phyloP scores from a whole-genome alignment of 2,888 invertebrate species.

The Diadegma fenestrale region DNA sequence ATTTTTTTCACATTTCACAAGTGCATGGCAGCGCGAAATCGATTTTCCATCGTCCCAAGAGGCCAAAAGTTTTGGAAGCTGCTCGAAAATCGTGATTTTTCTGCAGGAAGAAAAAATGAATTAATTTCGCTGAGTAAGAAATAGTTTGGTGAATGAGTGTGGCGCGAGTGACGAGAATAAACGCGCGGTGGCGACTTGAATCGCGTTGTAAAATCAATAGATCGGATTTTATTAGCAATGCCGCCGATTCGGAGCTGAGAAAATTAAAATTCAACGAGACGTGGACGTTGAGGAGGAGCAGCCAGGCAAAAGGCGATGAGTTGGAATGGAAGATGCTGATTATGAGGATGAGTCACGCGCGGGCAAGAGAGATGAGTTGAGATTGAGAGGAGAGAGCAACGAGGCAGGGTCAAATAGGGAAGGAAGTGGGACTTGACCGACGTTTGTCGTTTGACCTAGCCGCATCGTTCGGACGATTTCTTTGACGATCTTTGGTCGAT shows the following conservation, averaged over 20 bases:
- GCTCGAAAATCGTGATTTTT: too few relatives aligned
- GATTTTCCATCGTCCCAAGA: too few relatives aligned
- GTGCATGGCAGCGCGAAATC: too few relatives aligned
- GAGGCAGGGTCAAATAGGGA: conserved; percentile 80
- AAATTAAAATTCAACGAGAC: conserved; percentile 31
- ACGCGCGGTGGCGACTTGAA: background rate
- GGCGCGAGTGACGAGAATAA: background rate
- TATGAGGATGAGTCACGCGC: conserved; percentile 76
- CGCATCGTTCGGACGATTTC: conserved; percentile 20
- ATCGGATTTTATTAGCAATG: background rate
- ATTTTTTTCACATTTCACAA: too few relatives aligned
- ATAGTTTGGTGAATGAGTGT: background rate
- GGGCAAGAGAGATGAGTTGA: conserved; percentile 77
- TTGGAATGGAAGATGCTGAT: conserved; percentile 75
- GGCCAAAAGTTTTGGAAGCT: too few relatives aligned
- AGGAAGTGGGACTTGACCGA: conserved; percentile 82
- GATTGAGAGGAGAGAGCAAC: conserved; percentile 81
- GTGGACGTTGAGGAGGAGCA: conserved; percentile 54
- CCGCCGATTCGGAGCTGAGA: background rate
- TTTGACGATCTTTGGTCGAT: conserved; percentile 75
- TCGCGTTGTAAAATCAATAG: background rate
- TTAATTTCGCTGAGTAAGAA: background rate
- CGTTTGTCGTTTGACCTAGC: conserved; percentile 81
- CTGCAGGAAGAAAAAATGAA: too few relatives aligned
- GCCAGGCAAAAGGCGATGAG: conserved; percentile 65